Conservation (phyloP, 2,797 vertebrate species). For the Mycteria americana region DNA sequence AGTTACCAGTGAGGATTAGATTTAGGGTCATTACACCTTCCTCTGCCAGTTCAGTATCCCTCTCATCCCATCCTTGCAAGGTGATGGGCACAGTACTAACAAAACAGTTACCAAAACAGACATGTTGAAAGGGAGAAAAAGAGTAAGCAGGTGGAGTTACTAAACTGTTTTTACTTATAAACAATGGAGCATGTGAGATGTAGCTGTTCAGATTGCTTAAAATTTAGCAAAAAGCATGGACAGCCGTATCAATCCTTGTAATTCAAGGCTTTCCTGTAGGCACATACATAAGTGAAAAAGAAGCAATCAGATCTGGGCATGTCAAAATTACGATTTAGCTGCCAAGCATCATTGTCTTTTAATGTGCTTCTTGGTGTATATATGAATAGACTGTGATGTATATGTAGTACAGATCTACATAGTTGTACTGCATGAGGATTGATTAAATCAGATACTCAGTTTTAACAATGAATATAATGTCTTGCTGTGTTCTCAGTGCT, state of each 20-base stretch:
- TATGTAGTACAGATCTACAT: neutral
- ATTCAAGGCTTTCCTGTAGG: neutral
- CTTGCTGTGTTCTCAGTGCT: neutral
- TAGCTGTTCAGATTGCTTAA: neutral
- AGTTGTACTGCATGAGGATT: neutral
- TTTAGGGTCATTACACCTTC: neutral
- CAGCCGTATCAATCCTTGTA: neutral
- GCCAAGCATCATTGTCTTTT: neutral
- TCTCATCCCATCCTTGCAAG: neutral
- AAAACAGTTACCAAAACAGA: neutral
- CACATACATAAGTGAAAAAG: neutral
- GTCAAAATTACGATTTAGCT: neutral
- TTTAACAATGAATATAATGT: neutral
- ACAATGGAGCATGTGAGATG: neutral
- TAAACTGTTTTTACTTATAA: neutral
- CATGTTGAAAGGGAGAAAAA: neutral
- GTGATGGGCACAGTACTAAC: neutral
- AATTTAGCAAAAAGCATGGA: neutral
- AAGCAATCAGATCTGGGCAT: neutral
- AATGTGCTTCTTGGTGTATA: neutral
- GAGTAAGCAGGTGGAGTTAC: neutral
- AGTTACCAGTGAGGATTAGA: neutral
- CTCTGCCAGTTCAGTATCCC: neutral
- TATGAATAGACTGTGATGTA: neutral
- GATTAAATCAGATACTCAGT: neutral